Conservation (phyloP, 2,888 invertebrate genomes). For the Limenitis arthemis region DNA sequence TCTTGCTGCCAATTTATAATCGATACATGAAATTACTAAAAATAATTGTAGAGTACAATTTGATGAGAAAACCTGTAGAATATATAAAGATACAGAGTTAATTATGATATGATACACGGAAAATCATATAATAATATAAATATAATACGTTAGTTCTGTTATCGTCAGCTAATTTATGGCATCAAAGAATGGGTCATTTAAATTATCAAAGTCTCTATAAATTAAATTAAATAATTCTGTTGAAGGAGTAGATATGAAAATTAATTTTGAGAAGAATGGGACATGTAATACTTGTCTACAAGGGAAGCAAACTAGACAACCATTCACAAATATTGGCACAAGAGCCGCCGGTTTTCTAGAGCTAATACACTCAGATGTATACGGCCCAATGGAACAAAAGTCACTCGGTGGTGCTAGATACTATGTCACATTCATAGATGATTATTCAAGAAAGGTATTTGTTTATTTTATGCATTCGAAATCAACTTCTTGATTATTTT, state of each 20-base stretch:
- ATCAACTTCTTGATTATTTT: constrained; percentile 4
- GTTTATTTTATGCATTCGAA: constrained; percentile 16
- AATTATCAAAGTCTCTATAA: constrained; percentile 19
- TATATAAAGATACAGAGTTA: no score
- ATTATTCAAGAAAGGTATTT: constrained; percentile 14
- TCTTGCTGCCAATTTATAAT: constrained; percentile 25
- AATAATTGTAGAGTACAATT: constrained; percentile 17
- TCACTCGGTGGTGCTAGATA: neutral
- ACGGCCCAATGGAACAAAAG: constrained; percentile 16
- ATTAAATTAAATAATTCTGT: constrained; percentile 14
- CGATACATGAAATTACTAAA: constrained; percentile 25
- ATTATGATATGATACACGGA: no score
- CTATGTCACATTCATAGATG: constrained; percentile 17
- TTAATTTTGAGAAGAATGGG: constrained; percentile 3
- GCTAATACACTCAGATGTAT: constrained; percentile 18
- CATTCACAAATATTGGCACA: constrained; percentile 17
- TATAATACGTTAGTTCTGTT: no score
- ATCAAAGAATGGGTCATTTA: constrained; percentile 23
- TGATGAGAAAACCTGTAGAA: no score
- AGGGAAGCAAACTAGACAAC: constrained; percentile 15
- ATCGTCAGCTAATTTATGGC: constrained; percentile 11
- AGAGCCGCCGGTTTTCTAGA: constrained; percentile 15
- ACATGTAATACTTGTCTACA: constrained; percentile 12
- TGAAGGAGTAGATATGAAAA: constrained; percentile 1
- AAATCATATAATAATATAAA: no score